Evolutionary conservation across 1,140 invertebrate genomes (phyloP), one percentile per base, ranked within the genome.

Genomic region (Caenorhabditis inopinata): DNA sequence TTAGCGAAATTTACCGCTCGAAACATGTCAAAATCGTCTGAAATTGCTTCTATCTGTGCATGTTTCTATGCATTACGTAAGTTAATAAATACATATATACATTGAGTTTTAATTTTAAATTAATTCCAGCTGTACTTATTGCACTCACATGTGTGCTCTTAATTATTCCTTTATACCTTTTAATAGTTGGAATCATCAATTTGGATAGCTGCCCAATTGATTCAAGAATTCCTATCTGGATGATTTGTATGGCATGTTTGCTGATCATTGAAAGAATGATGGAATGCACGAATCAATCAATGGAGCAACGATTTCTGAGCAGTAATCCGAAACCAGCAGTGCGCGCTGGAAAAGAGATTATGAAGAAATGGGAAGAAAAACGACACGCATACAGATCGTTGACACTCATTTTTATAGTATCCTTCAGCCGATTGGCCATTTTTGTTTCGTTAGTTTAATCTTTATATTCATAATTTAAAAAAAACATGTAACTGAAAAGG

Each of bases 211-310:
- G 27, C 35, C 14, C 7, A 32, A 16, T 16, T 35, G 53, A 58
- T 32, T 32, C 25, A 14, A 58, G 53, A 58, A 58, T 58, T 58
- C 53, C 53, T n/a, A 58, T 58, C n/a, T 58, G 53, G 53, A 58
- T 58, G 53, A 58, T 58, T 58, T 58, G 27, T n/a, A 58, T 58
- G 1, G 53, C 53, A 16, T 25, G 27, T 21, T 42, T 68, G 12
- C 21, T 68, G 58, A 68, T 68, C 9, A 38, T 68, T 1, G 58
- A 68, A 21, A 68, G 58, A 68, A 38, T 68, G 58, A 68, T 68
- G 29, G 29, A 35, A 38, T 29, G 23, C 21, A 38, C 23, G 58
- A 38, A 38, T 68, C 29, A 38, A 12, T 23, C 58, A 38, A 68
- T 68, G n/a, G 32, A 38, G 21, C 58, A 3, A 6, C 11, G 25